These are phyloP conservation scores for Alca torda DNA, from an alignment of 2,797 vertebrate species.

Conservation along the genomic window DNA sequence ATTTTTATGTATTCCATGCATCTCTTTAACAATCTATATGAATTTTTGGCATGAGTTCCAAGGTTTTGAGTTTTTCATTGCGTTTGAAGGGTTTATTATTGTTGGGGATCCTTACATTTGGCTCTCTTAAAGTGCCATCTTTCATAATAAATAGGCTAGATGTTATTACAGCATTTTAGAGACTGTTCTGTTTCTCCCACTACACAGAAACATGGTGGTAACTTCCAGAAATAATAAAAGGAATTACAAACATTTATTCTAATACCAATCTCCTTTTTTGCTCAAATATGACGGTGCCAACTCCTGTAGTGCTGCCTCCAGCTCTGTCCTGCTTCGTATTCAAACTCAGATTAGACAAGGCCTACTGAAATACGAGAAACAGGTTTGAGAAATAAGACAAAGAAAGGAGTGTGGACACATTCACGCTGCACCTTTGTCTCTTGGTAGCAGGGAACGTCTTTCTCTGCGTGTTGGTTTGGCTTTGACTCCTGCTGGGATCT, in stretches of 20 bases:
- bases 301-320: neutral
- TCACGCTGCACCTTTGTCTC: neutral
- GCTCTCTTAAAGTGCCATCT: neutral
- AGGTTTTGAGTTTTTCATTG: neutral
- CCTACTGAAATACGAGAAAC: neutral
- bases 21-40: neutral
- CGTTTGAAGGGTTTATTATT: neutral
- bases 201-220: neutral
- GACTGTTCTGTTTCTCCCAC: neutral
- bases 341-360: neutral
- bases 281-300: neutral
- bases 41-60: neutral
- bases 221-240: neutral
- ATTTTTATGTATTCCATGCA: neutral
- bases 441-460: neutral
- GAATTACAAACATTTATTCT: neutral
- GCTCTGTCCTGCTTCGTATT: neutral
- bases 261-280: neutral
- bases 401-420: neutral
- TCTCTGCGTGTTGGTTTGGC: neutral
- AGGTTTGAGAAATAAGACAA: neutral
- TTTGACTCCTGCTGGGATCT: slow-evolving; percentile 10
- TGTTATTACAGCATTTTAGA: neutral
- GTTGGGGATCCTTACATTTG: neutral
- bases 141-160: neutral